These are phyloP conservation scores for Sminthurinus aureus DNA, from an alignment of 2,888 invertebrate genomes.

Conservation along the genomic window DNA sequence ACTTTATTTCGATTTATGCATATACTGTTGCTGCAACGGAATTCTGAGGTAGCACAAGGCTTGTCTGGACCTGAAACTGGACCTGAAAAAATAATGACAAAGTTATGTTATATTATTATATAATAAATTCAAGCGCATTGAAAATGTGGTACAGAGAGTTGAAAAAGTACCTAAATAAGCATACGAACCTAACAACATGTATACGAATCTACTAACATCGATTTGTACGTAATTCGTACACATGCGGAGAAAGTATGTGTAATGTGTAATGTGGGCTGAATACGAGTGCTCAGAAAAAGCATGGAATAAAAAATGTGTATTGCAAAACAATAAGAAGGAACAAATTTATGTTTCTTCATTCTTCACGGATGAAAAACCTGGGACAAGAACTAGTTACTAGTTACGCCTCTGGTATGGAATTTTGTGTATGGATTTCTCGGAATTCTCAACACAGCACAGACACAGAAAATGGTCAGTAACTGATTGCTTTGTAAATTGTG, in stretches of 20 bases:
- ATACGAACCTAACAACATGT: not conserved
- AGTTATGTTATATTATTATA: no score
- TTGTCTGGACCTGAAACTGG: constrained; percentile 59
- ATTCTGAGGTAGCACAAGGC: constrained; percentile 61
- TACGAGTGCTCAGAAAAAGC: not conserved
- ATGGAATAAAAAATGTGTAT: not conserved
- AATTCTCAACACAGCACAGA: no score
- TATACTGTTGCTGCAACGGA: constrained; percentile 64
- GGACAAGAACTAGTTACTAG: no score
- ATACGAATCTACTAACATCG: no score
- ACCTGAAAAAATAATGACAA: no score
- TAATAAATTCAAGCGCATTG: constrained; percentile 14
- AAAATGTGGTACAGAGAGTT: not conserved
- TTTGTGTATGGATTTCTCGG: no score
- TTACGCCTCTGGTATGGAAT: no score
- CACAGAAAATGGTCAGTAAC: no score
- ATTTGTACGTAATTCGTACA: no score
- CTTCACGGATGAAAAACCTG: no score
- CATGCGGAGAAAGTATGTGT: no score
- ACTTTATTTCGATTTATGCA: constrained; percentile 76
- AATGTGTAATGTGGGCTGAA: no score
- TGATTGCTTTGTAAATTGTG: not conserved
- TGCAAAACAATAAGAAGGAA: not conserved
- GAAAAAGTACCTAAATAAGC: not conserved
- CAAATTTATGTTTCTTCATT: constrained; percentile 9